Base-by-base conservation (phyloP, 2,797 vertebrate genomes). In the Podarcis lilfordi region DNA sequence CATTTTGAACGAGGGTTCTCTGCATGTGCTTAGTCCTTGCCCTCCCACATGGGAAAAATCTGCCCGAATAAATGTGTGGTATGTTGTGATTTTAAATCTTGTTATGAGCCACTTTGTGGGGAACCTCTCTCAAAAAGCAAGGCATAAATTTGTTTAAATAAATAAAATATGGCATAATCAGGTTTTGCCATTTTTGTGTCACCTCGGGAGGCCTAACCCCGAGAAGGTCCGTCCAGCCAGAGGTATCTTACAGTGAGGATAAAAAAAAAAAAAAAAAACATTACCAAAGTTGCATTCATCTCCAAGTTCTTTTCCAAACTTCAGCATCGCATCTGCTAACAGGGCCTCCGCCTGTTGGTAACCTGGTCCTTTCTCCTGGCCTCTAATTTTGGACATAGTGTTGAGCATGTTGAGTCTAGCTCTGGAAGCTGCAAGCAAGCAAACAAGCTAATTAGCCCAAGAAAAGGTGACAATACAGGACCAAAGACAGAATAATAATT, bases 391-490 rank as follows among this genome's bases (percentile, higher is more conserved):
- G 27, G 99, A 99, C 99, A 99, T 99, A 88, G 99, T 99, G 96
- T 98, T 99, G 94, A 99, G 99, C 99, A 99, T 99, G 96, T 97
- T 99, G 97, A 99, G 98, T 97, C 99, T 99, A 93, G 99, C 99
- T 97, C 99, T 98, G 95, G 99, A 98, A 91, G 99, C 99, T 99
- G 95, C 21, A 92, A 86, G 84, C 15, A 95, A 37, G 89, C 3
- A 92, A 89, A 71, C 35, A 69, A 85, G 19, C 92, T 72, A 92
- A 50, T 95, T 90, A 95, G 15, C 45, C 7, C 6, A 50, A 11
- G n/a, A 43, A 23, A 59, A 19, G 45, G n/a, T 27, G 45, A 1
- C 0, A 68, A 15, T 2, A 43, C 45, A 27, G 45, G 68, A 43
- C 11, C 7, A 19, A 89, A 76, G 71, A n/a, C 45, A 84, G 37